phyloP scores from a whole-genome alignment of 2,113 vertebrate species.

The Caranx melampygus region DNA sequence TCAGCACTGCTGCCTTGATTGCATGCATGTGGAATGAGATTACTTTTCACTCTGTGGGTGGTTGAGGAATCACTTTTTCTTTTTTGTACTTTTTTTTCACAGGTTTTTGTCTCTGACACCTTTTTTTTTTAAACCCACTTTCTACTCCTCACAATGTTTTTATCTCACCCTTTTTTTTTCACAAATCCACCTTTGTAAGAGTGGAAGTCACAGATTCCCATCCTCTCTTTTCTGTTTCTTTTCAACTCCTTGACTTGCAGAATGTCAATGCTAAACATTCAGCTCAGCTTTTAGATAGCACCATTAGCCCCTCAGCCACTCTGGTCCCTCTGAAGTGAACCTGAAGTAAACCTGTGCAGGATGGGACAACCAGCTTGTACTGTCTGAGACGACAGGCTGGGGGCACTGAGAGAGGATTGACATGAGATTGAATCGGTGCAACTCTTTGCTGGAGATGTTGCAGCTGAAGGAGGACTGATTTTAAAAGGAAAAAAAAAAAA shows the following conservation, averaged over 20 bases:
- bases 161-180: constrained; percentile 14
- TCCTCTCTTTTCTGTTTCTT: background rate
- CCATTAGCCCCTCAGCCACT: constrained; percentile 72
- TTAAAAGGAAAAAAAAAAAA: constrained; percentile 42
- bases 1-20: constrained; percentile 51
- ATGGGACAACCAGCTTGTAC: background rate
- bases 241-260: constrained; percentile 5
- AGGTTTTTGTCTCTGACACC: constrained; percentile 21
- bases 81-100: constrained; percentile 18
- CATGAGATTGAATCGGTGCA: constrained; percentile 33
- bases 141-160: constrained; percentile 13
- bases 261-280: constrained; percentile 68
- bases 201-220: background rate
- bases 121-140: background rate
- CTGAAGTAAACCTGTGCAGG: background rate
- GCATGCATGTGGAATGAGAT: constrained; percentile 59
- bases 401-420: background rate
- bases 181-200: constrained; percentile 1
- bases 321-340: constrained; percentile 51
- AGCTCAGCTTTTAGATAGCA: constrained; percentile 38
- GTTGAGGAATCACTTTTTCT: constrained; percentile 39
- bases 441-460: too few species aligned
- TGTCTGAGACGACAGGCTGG: background rate
- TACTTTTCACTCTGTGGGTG: constrained; percentile 59
- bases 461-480: constrained; percentile 28